A percentile compares a stretch with the other conserved stretches of the same genome.
Conservation (phyloP, 1,140 invertebrate species). For the Kradibia gibbosae region DNA sequence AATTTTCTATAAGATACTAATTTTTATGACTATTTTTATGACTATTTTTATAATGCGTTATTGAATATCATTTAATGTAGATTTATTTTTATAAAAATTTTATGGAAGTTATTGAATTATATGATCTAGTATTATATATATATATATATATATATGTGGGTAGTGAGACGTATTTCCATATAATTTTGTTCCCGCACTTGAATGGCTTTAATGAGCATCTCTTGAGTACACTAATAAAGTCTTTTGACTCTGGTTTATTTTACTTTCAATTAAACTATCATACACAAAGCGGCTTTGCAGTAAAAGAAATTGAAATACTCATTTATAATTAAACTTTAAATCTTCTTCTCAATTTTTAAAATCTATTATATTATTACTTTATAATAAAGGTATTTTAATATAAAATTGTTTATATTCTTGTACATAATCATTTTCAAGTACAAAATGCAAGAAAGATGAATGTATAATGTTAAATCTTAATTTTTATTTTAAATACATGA, state of each 20-base stretch:
- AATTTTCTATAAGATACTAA: too few relatives aligned
- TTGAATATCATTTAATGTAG: background rate
- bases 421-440: too few relatives aligned
- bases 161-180: background rate
- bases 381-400: background rate
- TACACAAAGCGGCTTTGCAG: background rate
- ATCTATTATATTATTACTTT: background rate
- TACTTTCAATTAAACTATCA: slow-evolving; percentile 16
- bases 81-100: background rate
- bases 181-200: background rate
- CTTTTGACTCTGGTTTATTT: slow-evolving; percentile 31
- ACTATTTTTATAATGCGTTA: too few relatives aligned
- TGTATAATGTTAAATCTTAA: too few relatives aligned
- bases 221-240: slow-evolving; percentile 24
- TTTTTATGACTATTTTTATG: too few relatives aligned
- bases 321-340: background rate
- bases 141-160: slow-evolving; percentile 5
- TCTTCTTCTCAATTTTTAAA: background rate
- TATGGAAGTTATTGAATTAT: background rate
- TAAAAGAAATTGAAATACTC: background rate
- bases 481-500: too few relatives aligned
- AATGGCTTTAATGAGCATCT: slow-evolving; percentile 27
- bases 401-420: too few relatives aligned
- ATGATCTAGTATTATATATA: too few relatives aligned
- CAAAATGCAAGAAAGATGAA: too few relatives aligned